Percentiles rank a stretch among this genome's conserved stretches.
phyloP scores from a whole-genome alignment of 2,888 invertebrate species.

The Dorcus parallelipipedus region DNA sequence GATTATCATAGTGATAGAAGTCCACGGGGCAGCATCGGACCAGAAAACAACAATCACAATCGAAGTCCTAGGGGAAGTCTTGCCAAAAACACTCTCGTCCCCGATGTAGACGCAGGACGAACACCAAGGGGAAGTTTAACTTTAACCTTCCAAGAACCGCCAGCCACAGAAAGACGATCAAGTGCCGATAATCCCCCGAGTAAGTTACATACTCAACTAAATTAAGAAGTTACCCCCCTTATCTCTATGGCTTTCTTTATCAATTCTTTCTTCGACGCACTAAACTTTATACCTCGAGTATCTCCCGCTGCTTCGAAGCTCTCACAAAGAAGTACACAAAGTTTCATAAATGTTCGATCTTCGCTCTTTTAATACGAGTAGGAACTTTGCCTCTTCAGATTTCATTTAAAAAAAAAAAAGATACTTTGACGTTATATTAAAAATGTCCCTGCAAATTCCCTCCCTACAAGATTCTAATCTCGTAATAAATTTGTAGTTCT shows the following conservation, averaged over 20 bases:
- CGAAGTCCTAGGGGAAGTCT: slow-evolving; percentile 63
- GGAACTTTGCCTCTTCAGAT: no score
- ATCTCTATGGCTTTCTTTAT: no score
- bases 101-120: slow-evolving; percentile 46
- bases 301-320: no score
- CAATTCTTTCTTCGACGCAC: no score
- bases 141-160: slow-evolving; percentile 61
- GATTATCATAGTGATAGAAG: slow-evolving; percentile 29
- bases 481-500: not conserved
- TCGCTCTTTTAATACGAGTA: no score
- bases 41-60: slow-evolving; percentile 51
- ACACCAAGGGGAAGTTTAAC: slow-evolving; percentile 61
- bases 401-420: no score
- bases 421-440: no score
- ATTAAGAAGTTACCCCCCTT: no score
- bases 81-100: slow-evolving; percentile 54
- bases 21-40: slow-evolving; percentile 55
- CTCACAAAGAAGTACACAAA: no score
- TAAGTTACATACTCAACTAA: slow-evolving; percentile 33
- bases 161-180: slow-evolving; percentile 55
- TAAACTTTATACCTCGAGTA: no score
- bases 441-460: no score
- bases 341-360: not conserved
- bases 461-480: no score
- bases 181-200: slow-evolving; percentile 59